Base-by-base conservation (phyloP, 2,113 vertebrate species). In the Mustela lutreola region DNA sequence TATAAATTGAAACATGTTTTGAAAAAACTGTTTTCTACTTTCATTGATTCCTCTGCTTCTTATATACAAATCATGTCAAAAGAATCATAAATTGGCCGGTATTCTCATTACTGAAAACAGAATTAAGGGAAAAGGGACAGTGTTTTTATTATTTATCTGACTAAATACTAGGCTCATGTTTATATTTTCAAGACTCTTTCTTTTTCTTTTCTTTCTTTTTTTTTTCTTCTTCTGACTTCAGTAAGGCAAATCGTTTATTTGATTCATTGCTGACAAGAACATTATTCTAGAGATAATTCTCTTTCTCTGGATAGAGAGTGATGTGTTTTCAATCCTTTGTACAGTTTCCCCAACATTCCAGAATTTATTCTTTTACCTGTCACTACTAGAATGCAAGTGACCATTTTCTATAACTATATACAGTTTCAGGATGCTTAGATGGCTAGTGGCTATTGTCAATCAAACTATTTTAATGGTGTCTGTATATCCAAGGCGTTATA, bases 301-400 rank as follows among this genome's bases (percentile, higher is more conserved):
- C 31, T 94, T 95, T 21, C 26, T 96, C 75, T 53, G 18, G 84
- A 92, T 78, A 94, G 58, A 94, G 36, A 85, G 24, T 45, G 36
- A 78, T 84, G 36, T 82, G 45, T 97, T 96, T 97, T 94, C 87
- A 79, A 94, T 82, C 10, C 63, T 94, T 85, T 91, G 63, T 95
- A 63, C 31, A 82, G 70, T 96, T 96, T 97, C 73, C 81, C 65
- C 96, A 97, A 97, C 80, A 98, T 92, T 79, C 50, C 45, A 65
- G 92, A 96, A 96, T 93, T 95, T 97, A 96, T 97, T 97, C 16
- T 97, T 95, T 94, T 73, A 76, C 65, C 76, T 97, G 80, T 96
- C 95, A 97, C 19, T 88, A 16, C 45, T 89, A 92, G 70, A 58
- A 96, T 90, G 21, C 70, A 94, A 91, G 70, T 65, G 87, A 19